Base-by-base conservation (phyloP, 2,797 vertebrate genomes). In the Alectoris magna region DNA sequence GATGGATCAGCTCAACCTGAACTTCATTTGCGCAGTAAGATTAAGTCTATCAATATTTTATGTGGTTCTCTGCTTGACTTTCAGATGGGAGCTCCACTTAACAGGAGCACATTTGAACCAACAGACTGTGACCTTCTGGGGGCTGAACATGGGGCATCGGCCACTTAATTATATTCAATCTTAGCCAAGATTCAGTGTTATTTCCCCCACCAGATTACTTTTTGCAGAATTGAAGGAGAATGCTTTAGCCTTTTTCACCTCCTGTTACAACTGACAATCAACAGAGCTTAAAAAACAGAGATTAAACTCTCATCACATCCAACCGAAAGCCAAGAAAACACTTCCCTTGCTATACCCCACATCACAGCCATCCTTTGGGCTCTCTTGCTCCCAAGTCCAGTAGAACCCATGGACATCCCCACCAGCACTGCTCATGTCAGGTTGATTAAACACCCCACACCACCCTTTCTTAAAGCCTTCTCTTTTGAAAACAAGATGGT, bases 31-130 rank as follows among this genome's bases (percentile, higher is more conserved):
- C 87, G 76, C 59, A 56, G 31, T 8, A 34, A 91, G 76, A 96
- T 95, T 77, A 85, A 83, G 93, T 66, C 63, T 67, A 94, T 93
- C 90, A 87, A 91, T 93, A 95, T 87, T 96, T 93, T 48, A 93
- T 81, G 76, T 16, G 22, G 71, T 90, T 87, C 66, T 78, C 79
- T 88, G 53, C 60, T 69, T 82, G 90, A 34, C 66, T 86, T 93
- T 70, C 82, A 75, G 46, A 75, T 83, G 53, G 39, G 43, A 91
- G 63, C 48, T 70, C 51, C 53, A 23, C 0, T 0, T 10, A 88
- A 66, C 15, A 77, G 41, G 83, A 21, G 49, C 24, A 92, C 48
- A 27, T 44, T 34, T 59, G 55, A 94, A 67, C 46, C 81, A 80
- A 49, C 31, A 69, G 27, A 71, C 38, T 49, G 68, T 77, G 87